A percentile compares a stretch with the other conserved stretches of the same genome.
phyloP scores from a whole-genome alignment of 2,113 vertebrate species.

The Catharus minimus region DNA sequence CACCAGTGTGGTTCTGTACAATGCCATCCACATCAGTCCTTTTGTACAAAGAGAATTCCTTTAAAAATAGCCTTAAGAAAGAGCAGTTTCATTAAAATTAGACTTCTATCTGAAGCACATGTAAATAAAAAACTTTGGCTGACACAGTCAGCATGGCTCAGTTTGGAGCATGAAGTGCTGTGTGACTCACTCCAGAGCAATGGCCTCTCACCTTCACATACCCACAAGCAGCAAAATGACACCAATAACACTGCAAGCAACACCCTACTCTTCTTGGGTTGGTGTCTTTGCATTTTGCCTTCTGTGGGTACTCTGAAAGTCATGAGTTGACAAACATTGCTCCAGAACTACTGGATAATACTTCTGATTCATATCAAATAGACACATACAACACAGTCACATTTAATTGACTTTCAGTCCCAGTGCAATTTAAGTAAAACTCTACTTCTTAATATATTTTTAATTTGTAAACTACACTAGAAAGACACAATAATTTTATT shows the following conservation, averaged over 20 bases:
- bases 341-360: constrained; percentile 17
- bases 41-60: neutral
- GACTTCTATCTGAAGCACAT: constrained; percentile 38
- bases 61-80: neutral
- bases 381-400: neutral
- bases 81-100: neutral
- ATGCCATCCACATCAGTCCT: neutral
- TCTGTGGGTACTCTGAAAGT: neutral
- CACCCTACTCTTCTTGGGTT: neutral
- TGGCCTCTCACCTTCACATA: neutral
- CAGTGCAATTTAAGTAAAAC: constrained; percentile 2
- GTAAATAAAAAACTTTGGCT: constrained; percentile 20
- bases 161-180: constrained; percentile 9
- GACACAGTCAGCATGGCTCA: constrained; percentile 55
- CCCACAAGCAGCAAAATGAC: neutral
- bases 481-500: neutral
- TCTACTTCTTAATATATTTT: neutral
- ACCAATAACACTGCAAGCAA: neutral
- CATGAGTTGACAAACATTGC: neutral
- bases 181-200: constrained; percentile 22
- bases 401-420: neutral
- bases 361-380: neutral
- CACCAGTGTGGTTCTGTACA: neutral
- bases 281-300: neutral
- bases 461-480: neutral